Base-by-base conservation (phyloP, 2,797 vertebrate species). In the Myotis pilosus region DNA sequence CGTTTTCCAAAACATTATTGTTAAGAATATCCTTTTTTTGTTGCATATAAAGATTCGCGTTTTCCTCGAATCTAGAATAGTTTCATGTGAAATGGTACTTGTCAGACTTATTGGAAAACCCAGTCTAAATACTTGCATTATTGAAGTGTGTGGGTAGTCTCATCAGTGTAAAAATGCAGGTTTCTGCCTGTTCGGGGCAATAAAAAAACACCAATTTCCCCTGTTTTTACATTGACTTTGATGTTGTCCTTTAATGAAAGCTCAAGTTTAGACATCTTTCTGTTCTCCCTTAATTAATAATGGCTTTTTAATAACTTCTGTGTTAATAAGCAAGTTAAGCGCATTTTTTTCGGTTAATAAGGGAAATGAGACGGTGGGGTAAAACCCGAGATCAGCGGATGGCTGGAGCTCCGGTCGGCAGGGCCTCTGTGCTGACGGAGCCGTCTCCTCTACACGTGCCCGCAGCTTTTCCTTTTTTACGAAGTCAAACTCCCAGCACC, bases 171-270 rank as follows among this genome's bases (percentile, higher is more conserved):
- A 68, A 47, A 62, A 57, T 38, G 17, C 44, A 10, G 41, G 62
- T 87, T 93, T 93, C 79, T 81, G 25, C 51, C 19, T 44, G 62
- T 87, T 89, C 86, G 1, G 44, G n/a, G 13, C 85, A 87, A 68
- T 85, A 41, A 87, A 83, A 83, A 91, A 92, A 89, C 85, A 41
- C 5, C 41, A 20, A 10, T 91, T 91, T 85, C 15, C n/a, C 36
- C 44, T 13, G 55, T 84, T 96, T 87, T 41, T 74, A 69, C 84
- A 80, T 72, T 79, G 66, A 92, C 30, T 74, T 96, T 88, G 81
- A 91, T 95, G 44, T 64, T 95, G 44, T 66, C 80, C 66, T 80
- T 82, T 87, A 89, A 68, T 90, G 89, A 60, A 75, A 79, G 30
- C 25, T 90, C 89, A 88, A 36, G 51, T 91, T 85, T 92, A 25